phyloP scores from a whole-genome alignment of 2,113 vertebrate species.

The Grantiella picta region DNA sequence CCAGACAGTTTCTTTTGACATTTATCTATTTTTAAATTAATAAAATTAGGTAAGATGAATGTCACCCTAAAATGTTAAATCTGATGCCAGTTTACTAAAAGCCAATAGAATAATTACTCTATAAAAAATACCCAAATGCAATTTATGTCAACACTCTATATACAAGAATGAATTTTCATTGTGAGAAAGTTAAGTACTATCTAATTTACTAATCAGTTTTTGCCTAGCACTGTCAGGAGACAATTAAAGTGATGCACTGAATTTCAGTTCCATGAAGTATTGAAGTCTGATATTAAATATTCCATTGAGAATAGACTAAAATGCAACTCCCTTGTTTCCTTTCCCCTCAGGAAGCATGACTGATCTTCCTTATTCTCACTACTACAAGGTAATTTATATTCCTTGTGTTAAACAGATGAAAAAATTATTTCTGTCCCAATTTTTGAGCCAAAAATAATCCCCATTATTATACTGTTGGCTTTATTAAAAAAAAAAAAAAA shows the following conservation, averaged over 20 bases:
- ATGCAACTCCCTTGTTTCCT: background rate
- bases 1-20: background rate
- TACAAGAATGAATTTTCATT: background rate
- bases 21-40: background rate
- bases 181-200: background rate
- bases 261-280: background rate
- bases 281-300: background rate
- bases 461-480: background rate
- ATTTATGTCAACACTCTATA: background rate
- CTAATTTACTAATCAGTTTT: background rate
- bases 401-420: background rate
- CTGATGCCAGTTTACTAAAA: background rate
- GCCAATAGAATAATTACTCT: background rate
- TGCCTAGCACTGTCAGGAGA: background rate
- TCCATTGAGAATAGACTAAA: background rate
- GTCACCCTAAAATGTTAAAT: background rate
- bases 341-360: background rate
- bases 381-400: background rate
- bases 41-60: background rate
- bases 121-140: background rate
- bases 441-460: slow-evolving; percentile 14
- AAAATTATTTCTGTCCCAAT: background rate
- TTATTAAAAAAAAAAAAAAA: background rate
- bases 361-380: background rate
- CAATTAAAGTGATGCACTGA: background rate